Conservation (phyloP, 2,888 invertebrate species). For the Cenopis cana region DNA sequence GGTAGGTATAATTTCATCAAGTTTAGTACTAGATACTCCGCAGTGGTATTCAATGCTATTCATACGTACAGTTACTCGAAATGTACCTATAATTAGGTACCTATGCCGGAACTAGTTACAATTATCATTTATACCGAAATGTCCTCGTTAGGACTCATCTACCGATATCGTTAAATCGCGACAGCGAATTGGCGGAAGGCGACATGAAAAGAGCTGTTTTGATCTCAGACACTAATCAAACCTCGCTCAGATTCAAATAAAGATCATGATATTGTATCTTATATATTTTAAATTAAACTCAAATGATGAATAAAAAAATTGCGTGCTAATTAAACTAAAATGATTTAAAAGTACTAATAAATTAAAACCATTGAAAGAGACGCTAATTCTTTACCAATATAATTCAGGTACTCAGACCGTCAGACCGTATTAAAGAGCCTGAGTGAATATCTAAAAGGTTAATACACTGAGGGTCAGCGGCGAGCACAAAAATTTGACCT, state of each 20-base stretch:
- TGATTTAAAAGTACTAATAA: not conserved
- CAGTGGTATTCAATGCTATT: too few species aligned
- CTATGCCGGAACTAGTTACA: too few species aligned
- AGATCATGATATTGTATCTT: not conserved
- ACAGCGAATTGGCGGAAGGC: not conserved
- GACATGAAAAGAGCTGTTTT: not conserved
- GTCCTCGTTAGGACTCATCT: not conserved
- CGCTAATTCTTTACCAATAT: constrained; percentile 6
- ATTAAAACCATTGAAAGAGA: constrained; percentile 1
- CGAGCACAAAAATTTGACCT: constrained; percentile 8
- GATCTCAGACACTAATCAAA: not conserved
- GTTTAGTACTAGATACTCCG: too few species aligned
- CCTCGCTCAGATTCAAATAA: not conserved
- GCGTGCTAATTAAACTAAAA: constrained; percentile 5
- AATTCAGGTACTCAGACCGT: not conserved
- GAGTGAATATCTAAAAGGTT: constrained; percentile 12
- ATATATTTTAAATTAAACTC: not conserved
- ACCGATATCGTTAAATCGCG: not conserved
- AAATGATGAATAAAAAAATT: not conserved
- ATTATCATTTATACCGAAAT: too few species aligned
- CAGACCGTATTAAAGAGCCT: constrained; percentile 3
- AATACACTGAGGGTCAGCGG: constrained; percentile 7
- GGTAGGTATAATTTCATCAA: too few species aligned
- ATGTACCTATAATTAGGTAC: too few species aligned
- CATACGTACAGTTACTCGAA: too few species aligned